A percentile compares a stretch with the other conserved stretches of the same genome.
phyloP scores from a whole-genome alignment of 2,888 invertebrate genomes.

The Ochropleura plecta region DNA sequence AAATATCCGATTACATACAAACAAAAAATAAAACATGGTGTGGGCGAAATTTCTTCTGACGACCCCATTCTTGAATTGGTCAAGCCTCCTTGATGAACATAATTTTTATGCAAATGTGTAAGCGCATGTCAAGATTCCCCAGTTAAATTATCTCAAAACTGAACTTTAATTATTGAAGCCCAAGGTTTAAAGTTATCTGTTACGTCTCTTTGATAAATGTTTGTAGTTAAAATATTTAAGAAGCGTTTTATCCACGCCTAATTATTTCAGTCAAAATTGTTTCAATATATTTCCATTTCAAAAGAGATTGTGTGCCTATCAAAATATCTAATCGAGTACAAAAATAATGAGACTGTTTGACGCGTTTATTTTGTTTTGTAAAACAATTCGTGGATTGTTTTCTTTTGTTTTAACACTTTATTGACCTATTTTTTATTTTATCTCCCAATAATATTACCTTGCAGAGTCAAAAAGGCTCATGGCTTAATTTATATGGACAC shows the following conservation, averaged over 20 bases:
- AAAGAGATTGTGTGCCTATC: slow-evolving; percentile 47
- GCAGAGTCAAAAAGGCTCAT: neutral
- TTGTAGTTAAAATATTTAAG: slow-evolving; percentile 46
- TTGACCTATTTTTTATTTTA: slow-evolving; percentile 11
- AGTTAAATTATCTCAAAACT: slow-evolving; percentile 26
- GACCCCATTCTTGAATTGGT: slow-evolving; percentile 70
- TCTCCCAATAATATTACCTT: neutral
- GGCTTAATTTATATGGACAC: neutral
- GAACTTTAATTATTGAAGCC: neutral
- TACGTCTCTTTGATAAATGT: slow-evolving; percentile 15
- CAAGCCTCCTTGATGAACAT: slow-evolving; percentile 73
- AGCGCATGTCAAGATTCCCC: slow-evolving; percentile 37
- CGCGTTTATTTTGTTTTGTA: slow-evolving; percentile 38
- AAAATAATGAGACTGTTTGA: slow-evolving; percentile 60
- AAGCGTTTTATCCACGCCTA: slow-evolving; percentile 67
- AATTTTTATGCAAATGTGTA: slow-evolving; percentile 77
- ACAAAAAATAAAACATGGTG: slow-evolving; percentile 69
- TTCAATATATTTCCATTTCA: slow-evolving; percentile 68
- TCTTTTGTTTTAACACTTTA: slow-evolving; percentile 18
- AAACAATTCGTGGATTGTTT: slow-evolving; percentile 21
- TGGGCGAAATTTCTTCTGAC: slow-evolving; percentile 71
- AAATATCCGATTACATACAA: slow-evolving; percentile 76
- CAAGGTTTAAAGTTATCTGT: slow-evolving; percentile 10
- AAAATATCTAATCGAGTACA: slow-evolving; percentile 57
- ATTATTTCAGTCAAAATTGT: slow-evolving; percentile 71